Conservation (phyloP, 2,888 invertebrate species). For the Drosophila kuntzei region DNA sequence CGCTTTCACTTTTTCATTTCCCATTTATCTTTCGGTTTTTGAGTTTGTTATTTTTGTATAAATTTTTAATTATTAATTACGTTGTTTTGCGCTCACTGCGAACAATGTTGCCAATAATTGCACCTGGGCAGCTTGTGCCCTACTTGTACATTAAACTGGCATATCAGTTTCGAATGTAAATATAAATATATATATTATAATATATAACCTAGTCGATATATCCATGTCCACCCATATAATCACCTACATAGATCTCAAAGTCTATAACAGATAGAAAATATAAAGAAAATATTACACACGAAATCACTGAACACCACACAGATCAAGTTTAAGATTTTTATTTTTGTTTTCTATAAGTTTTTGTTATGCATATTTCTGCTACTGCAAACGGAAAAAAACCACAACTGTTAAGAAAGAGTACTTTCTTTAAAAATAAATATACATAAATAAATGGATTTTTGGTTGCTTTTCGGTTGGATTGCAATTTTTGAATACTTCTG, state of each 20-base stretch:
- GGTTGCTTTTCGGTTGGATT: no score
- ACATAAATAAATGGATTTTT: no score
- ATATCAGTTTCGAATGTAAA: not conserved
- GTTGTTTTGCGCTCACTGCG: slow-evolving; percentile 9
- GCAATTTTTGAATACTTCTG: not conserved
- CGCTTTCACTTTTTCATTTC: slow-evolving; percentile 13
- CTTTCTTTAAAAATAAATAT: no score
- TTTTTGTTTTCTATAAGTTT: no score
- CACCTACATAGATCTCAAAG: no score
- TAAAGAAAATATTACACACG: no score
- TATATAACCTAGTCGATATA: not conserved
- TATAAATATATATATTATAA: not conserved
- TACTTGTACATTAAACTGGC: not conserved
- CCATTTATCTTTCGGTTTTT: slow-evolving; percentile 3
- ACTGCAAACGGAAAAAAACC: no score
- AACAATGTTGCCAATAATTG: slow-evolving; percentile 30
- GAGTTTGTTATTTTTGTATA: not conserved
- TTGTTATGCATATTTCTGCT: no score
- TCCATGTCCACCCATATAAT: not conserved
- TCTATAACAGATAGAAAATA: no score
- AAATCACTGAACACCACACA: no score
- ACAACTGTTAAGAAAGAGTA: no score
- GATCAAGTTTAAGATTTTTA: no score
- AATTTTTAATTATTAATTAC: slow-evolving; percentile 30
- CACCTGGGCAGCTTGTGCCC: slow-evolving; percentile 2